Evolutionary conservation across 2,888 invertebrate species (phyloP).

Genomic region (Melieria crassipennis): DNA sequence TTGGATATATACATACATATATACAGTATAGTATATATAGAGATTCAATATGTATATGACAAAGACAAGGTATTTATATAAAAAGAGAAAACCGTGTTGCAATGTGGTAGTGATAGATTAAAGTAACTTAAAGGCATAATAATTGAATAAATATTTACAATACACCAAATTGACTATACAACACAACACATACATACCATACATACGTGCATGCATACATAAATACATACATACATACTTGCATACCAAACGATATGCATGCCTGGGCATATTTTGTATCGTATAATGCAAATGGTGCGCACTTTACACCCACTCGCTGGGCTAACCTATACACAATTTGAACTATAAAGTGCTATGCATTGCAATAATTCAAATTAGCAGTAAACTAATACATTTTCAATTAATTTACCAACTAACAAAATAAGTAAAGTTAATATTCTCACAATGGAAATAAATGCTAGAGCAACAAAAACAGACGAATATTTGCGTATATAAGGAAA

Average conservation of each 20-base stretch:
- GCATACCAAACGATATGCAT: conserved; percentile 26
- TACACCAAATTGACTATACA: conserved; percentile 3
- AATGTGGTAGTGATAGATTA: too few species aligned
- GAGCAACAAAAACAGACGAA: too few species aligned
- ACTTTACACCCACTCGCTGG: too few species aligned
- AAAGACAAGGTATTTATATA: too few species aligned
- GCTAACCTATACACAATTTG: not conserved
- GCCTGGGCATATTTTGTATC: too few species aligned
- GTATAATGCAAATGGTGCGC: too few species aligned
- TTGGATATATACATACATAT: not conserved
- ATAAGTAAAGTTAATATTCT: too few species aligned
- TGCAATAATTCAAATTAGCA: not conserved
- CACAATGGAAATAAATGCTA: too few species aligned
- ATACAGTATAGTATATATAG: not conserved
- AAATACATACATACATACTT: conserved; percentile 42
- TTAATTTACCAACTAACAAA: too few species aligned
- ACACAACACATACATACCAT: not conserved
- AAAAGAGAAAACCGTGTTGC: too few species aligned
- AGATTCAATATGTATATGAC: too few species aligned
- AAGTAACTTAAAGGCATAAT: too few species aligned
- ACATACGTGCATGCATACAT: conserved; percentile 25
- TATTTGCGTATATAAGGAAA: not conserved
- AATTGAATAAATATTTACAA: not conserved
- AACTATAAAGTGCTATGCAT: not conserved
- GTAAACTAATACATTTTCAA: not conserved